These are phyloP conservation scores for Cyanoderma ruficeps DNA, from an alignment of 2,113 vertebrate species.

Conservation along the genomic window DNA sequence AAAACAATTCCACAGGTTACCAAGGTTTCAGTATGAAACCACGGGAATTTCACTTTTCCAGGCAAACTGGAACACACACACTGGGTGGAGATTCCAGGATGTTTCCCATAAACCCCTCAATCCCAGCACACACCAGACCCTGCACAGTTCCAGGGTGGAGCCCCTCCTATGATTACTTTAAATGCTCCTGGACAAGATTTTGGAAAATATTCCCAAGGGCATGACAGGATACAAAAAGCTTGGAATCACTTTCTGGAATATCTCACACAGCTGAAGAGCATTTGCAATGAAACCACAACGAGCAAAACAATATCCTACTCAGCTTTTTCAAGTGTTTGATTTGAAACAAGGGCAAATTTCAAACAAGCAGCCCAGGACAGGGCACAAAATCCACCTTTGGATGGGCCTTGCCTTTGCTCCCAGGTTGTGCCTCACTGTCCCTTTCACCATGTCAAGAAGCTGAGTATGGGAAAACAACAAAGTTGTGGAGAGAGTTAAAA, in stretches of 20 bases:
- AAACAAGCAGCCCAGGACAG: background rate
- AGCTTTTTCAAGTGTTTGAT: background rate
- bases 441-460: background rate
- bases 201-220: slow-evolving; percentile 3
- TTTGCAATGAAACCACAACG: background rate
- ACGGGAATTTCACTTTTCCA: background rate
- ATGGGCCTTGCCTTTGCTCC: background rate
- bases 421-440: background rate
- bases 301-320: background rate
- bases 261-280: background rate
- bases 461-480: background rate
- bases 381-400: background rate
- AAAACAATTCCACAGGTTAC: background rate
- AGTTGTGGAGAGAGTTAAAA: background rate
- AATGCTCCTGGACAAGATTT: slow-evolving; percentile 4
- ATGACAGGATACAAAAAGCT: background rate
- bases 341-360: background rate
- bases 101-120: background rate
- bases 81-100: background rate
- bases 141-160: background rate
- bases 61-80: background rate
- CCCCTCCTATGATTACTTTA: background rate
- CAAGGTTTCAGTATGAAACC: background rate
- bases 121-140: background rate
- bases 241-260: slow-evolving; percentile 19